Evolutionary conservation across 2,113 vertebrate species (phyloP).

Genomic region (Poecilia latipinna): DNA sequence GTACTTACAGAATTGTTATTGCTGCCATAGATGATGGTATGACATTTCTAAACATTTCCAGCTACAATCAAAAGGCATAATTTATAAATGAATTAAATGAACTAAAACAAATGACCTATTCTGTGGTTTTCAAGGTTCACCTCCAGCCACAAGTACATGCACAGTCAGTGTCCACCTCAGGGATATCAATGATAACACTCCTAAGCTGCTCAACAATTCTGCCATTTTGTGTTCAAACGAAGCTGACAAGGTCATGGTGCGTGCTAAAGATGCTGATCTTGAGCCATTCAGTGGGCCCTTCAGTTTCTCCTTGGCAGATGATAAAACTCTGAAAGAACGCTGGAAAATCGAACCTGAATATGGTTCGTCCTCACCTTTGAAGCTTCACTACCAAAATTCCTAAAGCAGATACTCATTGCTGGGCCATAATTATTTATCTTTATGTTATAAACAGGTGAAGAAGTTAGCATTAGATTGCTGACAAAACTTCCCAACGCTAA

Average conservation of each 20-base stretch:
- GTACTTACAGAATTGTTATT: constrained; percentile 73
- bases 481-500: constrained; percentile 71
- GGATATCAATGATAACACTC: constrained; percentile 80
- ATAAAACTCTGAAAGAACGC: constrained; percentile 11
- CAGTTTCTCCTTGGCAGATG: constrained; percentile 68
- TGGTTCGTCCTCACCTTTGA: constrained; percentile 57
- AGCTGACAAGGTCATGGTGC: constrained; percentile 39
- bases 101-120: background rate
- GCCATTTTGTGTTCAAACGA: constrained; percentile 73
- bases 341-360: constrained; percentile 78
- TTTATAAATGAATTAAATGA: background rate
- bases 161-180: constrained; percentile 77
- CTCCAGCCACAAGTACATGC: constrained; percentile 73
- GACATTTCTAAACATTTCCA: background rate
- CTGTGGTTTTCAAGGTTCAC: constrained; percentile 71
- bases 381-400: background rate
- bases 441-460: constrained; percentile 25
- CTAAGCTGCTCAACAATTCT: constrained; percentile 52
- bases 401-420: background rate
- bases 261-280: constrained; percentile 61
- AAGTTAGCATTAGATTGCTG: constrained; percentile 69
- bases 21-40: constrained; percentile 81
- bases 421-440: background rate
- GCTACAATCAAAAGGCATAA: background rate
- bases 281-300: constrained; percentile 78